phyloP scores from a whole-genome alignment of 30 jellyfish, hydroid and myxozoan genomes.

The Clytia hemisphaerica region DNA sequence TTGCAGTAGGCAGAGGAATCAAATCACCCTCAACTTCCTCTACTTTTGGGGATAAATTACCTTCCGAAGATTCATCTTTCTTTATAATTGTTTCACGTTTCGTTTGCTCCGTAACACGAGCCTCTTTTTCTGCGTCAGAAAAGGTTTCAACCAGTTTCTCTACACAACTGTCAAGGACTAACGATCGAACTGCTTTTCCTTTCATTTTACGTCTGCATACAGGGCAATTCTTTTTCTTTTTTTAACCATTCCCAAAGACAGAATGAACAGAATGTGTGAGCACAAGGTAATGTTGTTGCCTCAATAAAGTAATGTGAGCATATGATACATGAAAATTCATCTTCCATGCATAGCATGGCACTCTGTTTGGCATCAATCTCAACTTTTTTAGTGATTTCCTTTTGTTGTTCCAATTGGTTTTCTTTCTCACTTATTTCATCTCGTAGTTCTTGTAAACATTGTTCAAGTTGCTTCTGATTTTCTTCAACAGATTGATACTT shows the following conservation, averaged over 20 bases:
- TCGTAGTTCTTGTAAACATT: slow-evolving; percentile 56
- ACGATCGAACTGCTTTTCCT: slow-evolving; percentile 72
- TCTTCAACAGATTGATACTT: slow-evolving; percentile 73
- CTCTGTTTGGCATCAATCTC: slow-evolving; percentile 75
- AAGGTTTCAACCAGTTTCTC: slow-evolving; percentile 67
- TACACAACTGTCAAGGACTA: slow-evolving; percentile 85
- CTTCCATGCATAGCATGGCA: slow-evolving; percentile 83
- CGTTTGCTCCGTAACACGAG: not conserved
- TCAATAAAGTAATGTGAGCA: slow-evolving; percentile 80
- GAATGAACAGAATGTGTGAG: slow-evolving; percentile 86
- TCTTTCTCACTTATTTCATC: slow-evolving; percentile 73
- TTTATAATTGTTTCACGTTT: slow-evolving; percentile 14
- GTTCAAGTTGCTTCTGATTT: slow-evolving; percentile 66
- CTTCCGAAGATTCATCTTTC: slow-evolving; percentile 42
- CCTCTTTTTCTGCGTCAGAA: slow-evolving; percentile 53
- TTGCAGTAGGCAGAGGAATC: too few species aligned
- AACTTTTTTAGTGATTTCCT: slow-evolving; percentile 51
- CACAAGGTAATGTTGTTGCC: slow-evolving; percentile 92
- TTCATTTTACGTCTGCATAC: slow-evolving; percentile 68
- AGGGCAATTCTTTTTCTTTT: slow-evolving; percentile 78
- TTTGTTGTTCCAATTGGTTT: slow-evolving; percentile 46
- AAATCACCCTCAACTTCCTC: too few species aligned
- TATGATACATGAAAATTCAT: slow-evolving; percentile 91
- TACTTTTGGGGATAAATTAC: slow-evolving; percentile 35
- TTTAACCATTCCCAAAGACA: slow-evolving; percentile 75